Conservation (phyloP, 2,797 vertebrate species). For the Babyrousa celebensis region DNA sequence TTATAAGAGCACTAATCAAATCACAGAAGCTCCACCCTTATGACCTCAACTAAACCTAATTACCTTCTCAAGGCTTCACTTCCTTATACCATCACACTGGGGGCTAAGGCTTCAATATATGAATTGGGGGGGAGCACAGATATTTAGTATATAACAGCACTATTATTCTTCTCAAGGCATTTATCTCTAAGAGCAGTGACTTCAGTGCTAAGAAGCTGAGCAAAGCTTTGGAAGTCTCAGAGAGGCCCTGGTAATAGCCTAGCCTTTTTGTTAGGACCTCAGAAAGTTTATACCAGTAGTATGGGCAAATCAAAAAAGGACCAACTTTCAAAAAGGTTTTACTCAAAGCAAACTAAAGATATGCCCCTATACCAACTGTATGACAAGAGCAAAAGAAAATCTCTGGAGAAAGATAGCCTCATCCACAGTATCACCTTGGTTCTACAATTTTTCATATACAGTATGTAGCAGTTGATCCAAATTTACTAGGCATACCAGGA, state of each 20-base stretch:
- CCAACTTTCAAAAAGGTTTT: constrained; percentile 34
- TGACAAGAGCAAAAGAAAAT: constrained; percentile 57
- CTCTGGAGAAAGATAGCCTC: constrained; percentile 4
- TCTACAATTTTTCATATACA: not conserved
- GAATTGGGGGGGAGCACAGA: not conserved
- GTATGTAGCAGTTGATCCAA: constrained; percentile 40
- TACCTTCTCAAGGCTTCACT: constrained; percentile 4
- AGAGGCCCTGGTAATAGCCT: not conserved
- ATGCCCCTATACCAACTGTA: not conserved
- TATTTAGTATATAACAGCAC: not conserved
- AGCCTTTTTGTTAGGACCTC: not conserved
- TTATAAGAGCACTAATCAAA: not conserved
- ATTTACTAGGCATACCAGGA: constrained; percentile 38
- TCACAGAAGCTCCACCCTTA: not conserved
- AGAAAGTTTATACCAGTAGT: not conserved
- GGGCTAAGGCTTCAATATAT: not conserved
- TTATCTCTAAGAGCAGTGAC: not conserved
- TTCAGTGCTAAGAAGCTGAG: constrained; percentile 36
- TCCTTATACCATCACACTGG: not conserved
- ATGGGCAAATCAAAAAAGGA: not conserved
- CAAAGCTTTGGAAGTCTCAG: not conserved
- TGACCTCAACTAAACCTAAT: not conserved
- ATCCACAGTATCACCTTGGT: not conserved
- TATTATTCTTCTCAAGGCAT: not conserved
- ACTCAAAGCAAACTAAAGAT: not conserved